Evolutionary conservation across 2,113 vertebrate species (phyloP).

Genomic region (Meriones unguiculatus): DNA sequence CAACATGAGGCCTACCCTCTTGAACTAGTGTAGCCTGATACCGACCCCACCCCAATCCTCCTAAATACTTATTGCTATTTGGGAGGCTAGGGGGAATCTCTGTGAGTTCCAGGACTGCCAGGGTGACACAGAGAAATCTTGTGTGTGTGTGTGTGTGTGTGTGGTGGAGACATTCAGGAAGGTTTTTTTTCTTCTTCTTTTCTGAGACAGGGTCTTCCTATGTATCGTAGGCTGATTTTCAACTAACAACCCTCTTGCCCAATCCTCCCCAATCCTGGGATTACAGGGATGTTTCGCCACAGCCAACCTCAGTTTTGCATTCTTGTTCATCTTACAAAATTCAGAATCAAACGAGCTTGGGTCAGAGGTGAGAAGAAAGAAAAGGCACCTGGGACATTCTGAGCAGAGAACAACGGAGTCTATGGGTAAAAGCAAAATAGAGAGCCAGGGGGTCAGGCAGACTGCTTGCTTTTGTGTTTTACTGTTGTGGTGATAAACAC

Average conservation of each 20-base stretch:
- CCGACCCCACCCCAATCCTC: too few species aligned
- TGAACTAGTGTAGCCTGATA: not conserved
- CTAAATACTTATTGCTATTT: not conserved
- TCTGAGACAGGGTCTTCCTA: not conserved
- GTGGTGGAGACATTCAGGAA: not conserved
- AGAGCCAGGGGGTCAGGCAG: not conserved
- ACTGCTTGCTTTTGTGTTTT: not conserved
- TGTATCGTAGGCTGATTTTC: not conserved
- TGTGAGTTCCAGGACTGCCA: too few species aligned
- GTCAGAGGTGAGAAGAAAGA: not conserved
- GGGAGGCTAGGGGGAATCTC: not conserved
- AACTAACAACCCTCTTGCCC: not conserved
- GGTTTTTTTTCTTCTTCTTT: not conserved
- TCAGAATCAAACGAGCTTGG: conserved; percentile 30
- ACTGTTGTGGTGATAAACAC: not conserved
- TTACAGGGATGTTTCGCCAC: not conserved
- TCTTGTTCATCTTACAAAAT: conserved; percentile 59
- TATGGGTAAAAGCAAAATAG: not conserved
- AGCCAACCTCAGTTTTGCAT: not conserved
- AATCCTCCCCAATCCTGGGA: not conserved
- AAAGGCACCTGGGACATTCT: not conserved
- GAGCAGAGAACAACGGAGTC: not conserved
- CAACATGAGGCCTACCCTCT: not conserved
- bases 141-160: too few species aligned
- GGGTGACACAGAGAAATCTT: too few species aligned